Evolutionary conservation across 2,888 invertebrate species (phyloP).

Genomic region (Tenthredo distinguenda): DNA sequence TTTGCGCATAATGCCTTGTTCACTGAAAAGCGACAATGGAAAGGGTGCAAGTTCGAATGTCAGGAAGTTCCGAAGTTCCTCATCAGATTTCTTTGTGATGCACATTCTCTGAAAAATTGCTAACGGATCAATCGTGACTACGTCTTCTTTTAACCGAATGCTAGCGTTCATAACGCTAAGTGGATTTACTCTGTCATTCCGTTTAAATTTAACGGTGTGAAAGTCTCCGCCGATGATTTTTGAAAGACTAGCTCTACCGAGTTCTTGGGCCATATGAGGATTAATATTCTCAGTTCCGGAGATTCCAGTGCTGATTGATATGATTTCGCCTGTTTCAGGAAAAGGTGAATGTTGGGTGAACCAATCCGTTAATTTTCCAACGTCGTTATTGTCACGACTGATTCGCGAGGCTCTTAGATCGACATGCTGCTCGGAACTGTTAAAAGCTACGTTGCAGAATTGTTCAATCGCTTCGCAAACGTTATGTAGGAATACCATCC

Average conservation of each 20-base stretch:
- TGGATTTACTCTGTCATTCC: slow-evolving; percentile 54
- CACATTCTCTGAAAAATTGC: slow-evolving; percentile 58
- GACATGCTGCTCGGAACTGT: slow-evolving; percentile 59
- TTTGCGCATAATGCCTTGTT: slow-evolving; percentile 56
- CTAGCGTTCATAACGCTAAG: slow-evolving; percentile 49
- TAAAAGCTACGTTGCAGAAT: slow-evolving; percentile 52
- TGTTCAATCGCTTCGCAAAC: slow-evolving; percentile 58
- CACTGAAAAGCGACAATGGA: slow-evolving; percentile 58
- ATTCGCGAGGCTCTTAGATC: slow-evolving; percentile 60
- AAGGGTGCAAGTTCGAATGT: slow-evolving; percentile 60
- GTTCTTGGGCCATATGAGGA: slow-evolving; percentile 57
- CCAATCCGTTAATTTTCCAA: slow-evolving; percentile 59
- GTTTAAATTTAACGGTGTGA: slow-evolving; percentile 56
- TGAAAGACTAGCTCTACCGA: slow-evolving; percentile 49
- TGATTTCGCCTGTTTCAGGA: slow-evolving; percentile 54
- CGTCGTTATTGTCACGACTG: slow-evolving; percentile 58
- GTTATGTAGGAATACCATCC: slow-evolving; percentile 57
- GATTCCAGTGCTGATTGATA: slow-evolving; percentile 59
- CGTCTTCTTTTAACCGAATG: slow-evolving; percentile 39
- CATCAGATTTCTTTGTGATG: slow-evolving; percentile 56
- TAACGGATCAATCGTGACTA: slow-evolving; percentile 50
- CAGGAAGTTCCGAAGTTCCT: slow-evolving; percentile 57
- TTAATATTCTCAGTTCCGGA: slow-evolving; percentile 58
- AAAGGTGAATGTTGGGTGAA: slow-evolving; percentile 60
- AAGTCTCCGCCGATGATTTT: slow-evolving; percentile 60